These are phyloP conservation scores for Phainopepla nitens DNA, from an alignment of 2,113 vertebrate genomes.

Conservation along the genomic window DNA sequence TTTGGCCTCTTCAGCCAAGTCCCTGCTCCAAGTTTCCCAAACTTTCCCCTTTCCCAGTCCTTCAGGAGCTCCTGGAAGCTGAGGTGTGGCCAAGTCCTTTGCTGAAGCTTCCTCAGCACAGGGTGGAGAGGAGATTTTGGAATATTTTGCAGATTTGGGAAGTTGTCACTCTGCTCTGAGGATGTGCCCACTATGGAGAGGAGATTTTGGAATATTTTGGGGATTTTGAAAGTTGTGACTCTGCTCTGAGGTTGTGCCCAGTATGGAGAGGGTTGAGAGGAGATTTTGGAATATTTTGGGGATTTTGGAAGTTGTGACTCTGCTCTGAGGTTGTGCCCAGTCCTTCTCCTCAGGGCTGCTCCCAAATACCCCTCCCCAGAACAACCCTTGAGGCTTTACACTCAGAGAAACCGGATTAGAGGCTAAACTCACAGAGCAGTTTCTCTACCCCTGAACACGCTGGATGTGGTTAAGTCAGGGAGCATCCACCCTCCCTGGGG, in stretches of 20 bases:
- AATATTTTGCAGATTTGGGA: too few species aligned
- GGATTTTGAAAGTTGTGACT: too few species aligned
- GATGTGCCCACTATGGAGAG: too few species aligned
- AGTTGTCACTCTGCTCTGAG: too few species aligned
- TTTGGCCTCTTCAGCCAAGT: not conserved
- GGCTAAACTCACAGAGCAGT: not conserved
- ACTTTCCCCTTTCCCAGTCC: not conserved
- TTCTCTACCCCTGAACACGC: rapidly evolving
- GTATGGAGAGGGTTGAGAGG: not conserved
- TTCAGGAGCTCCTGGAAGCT: not conserved
- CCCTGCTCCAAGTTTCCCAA: not conserved
- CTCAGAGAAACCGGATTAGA: rapidly evolving
- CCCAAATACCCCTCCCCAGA: not conserved
- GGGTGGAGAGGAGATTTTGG: not conserved
- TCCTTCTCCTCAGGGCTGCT: not conserved
- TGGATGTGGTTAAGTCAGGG: rapidly evolving
- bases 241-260: too few species aligned
- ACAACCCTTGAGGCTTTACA: not conserved
- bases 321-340: not conserved
- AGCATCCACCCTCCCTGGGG: rapidly evolving
- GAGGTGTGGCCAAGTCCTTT: rapidly evolving
- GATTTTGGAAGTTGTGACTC: not conserved
- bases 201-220: too few species aligned
- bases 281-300: not conserved
- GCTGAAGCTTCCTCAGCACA: not conserved